phyloP scores from a whole-genome alignment of 2,113 vertebrate genomes.

The Ivindomyrus marchei region DNA sequence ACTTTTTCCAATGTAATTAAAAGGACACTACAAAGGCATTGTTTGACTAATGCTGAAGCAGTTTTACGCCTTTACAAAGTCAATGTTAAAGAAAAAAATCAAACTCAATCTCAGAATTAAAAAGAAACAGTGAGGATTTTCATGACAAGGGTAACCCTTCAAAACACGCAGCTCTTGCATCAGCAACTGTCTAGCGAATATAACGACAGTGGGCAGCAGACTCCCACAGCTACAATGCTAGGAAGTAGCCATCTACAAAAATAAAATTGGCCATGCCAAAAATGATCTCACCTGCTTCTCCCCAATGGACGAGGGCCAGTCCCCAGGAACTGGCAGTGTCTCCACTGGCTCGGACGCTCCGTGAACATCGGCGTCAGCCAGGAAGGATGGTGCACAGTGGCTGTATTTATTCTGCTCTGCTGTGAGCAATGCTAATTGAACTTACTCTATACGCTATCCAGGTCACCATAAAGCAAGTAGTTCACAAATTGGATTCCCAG shows the following conservation, averaged over 20 bases:
- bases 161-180: background rate
- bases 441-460: background rate
- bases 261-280: background rate
- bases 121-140: background rate
- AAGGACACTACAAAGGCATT: background rate
- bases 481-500: background rate
- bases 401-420: background rate
- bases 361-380: background rate
- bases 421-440: conserved; percentile 7
- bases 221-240: background rate
- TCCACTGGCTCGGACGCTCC: background rate
- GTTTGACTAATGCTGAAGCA: background rate
- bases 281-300: conserved; percentile 2
- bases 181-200: background rate
- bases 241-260: background rate
- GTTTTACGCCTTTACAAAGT: background rate
- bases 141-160: background rate
- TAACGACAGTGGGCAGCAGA: background rate
- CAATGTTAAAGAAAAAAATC: background rate
- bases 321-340: background rate
- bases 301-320: background rate
- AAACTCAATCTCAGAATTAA: background rate
- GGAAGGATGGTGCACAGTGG: background rate
- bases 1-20: background rate
- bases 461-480: background rate